Evolutionary conservation across 1,140 invertebrate genomes (phyloP).

Genomic region (Eriosoma lanigerum): DNA sequence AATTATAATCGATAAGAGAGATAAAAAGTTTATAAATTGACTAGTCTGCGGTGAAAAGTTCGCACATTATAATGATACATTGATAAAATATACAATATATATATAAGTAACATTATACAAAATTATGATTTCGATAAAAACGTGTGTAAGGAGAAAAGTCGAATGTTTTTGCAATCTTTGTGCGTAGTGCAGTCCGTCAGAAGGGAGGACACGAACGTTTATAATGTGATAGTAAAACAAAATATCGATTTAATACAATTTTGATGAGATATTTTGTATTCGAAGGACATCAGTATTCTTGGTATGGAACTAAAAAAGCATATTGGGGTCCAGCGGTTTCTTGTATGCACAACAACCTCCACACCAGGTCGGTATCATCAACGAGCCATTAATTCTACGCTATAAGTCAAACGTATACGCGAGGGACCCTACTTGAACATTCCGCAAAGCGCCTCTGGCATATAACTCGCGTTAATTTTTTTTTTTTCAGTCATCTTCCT

Average conservation of each 20-base stretch:
- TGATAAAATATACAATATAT: too few relatives aligned
- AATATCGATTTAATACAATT: conserved; percentile 2
- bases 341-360: too few relatives aligned
- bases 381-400: neutral
- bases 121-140: too few relatives aligned
- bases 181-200: too few relatives aligned
- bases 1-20: too few relatives aligned
- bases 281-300: neutral
- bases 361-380: neutral
- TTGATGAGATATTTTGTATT: neutral
- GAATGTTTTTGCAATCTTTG: too few relatives aligned
- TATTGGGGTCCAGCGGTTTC: neutral
- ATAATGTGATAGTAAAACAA: neutral
- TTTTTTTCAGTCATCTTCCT: neutral
- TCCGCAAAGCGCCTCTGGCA: neutral
- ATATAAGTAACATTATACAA: too few relatives aligned
- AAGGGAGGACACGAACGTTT: too few relatives aligned
- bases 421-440: neutral
- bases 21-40: too few relatives aligned
- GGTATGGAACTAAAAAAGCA: neutral
- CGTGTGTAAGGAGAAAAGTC: too few relatives aligned
- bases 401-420: neutral
- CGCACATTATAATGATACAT: too few relatives aligned
- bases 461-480: neutral
- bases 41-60: too few relatives aligned